Evolutionary conservation across 2,797 vertebrate species (phyloP).

Genomic region (Meriones psammophilus): DNA sequence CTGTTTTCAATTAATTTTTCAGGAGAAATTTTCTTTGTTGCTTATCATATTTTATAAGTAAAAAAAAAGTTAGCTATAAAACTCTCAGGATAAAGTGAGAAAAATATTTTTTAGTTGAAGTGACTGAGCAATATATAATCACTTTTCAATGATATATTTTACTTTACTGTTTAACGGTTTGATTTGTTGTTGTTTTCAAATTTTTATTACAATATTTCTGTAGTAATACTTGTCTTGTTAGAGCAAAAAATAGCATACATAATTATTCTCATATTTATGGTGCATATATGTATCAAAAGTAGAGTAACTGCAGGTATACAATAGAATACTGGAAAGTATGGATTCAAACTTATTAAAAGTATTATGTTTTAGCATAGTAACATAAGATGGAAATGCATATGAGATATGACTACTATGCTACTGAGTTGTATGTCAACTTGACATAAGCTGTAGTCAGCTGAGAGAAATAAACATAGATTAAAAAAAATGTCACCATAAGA

Average conservation of each 20-base stretch:
- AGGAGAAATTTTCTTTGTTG: conserved; percentile 46
- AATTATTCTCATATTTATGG: background rate
- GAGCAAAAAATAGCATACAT: background rate
- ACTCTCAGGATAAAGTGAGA: conserved; percentile 24
- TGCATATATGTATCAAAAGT: background rate
- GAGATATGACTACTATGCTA: background rate
- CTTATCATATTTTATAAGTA: conserved; percentile 56
- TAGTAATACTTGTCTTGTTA: background rate
- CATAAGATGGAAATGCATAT: conserved; percentile 40
- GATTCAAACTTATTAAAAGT: background rate
- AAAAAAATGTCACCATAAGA: background rate
- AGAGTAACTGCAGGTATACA: background rate
- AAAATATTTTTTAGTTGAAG: conserved; percentile 61
- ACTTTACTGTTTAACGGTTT: conserved; percentile 17
- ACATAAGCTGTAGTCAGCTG: background rate
- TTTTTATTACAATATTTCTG: conserved; percentile 31
- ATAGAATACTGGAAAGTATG: background rate
- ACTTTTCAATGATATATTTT: conserved; percentile 50
- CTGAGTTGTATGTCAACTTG: background rate
- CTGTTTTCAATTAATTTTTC: conserved; percentile 52
- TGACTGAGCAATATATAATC: background rate
- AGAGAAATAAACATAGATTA: background rate
- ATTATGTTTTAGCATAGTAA: conserved; percentile 24
- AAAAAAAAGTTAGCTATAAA: conserved; percentile 67
- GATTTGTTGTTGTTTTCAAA: conserved; percentile 35